Base-by-base conservation (phyloP, 2,888 invertebrate genomes). In the Yponomeuta sedellus region DNA sequence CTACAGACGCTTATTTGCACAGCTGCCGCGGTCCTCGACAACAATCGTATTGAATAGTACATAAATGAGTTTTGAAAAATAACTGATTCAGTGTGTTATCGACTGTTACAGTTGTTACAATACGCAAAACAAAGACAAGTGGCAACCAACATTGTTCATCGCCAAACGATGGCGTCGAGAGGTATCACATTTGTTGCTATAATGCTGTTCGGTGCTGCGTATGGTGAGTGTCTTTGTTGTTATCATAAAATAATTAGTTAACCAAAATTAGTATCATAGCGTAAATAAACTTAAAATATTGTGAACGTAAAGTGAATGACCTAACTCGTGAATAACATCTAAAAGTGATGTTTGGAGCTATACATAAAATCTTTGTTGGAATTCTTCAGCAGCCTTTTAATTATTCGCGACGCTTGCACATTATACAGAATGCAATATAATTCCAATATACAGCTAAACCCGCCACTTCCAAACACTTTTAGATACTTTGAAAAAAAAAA, bases 1-100 rank as follows among this genome's bases (percentile, higher is more conserved):
- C 34, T 11, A n/a, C n/a, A 20, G 19, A 58, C 58, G 20, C 16
- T 0, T 86, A 72, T 88, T 86, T 86, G 71, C 69, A 78, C 88
- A 89, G 84, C 78, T 83, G 78, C 56, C 28, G 58, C 56, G n/a
- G 25, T 69, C 67, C 66, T 63, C 67, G 68, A 68, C 67, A 74
- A 79, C 81, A 75, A 82, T 77, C 82, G 71, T 66, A 67, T 67
- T 77, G 76, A 73, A 73, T 73, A 73, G 78, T 83, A 84, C 77
- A 77, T 88, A 86, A 83, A 80, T 76, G 75, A 75, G 72, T 69
- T 73, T 71, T 75, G 73, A 69, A 70, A 74, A 69, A 69, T 71
- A 67, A 72, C 70, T 69, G 65, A 71, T 70, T 72, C 83, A 87
- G 85, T 87, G 69, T 74, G 65, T 68, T 73, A 75, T 71, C 69